Evolutionary conservation across 2,113 vertebrate species (phyloP), one percentile per base, ranked within the genome.

Genomic region (Turnix velox): DNA sequence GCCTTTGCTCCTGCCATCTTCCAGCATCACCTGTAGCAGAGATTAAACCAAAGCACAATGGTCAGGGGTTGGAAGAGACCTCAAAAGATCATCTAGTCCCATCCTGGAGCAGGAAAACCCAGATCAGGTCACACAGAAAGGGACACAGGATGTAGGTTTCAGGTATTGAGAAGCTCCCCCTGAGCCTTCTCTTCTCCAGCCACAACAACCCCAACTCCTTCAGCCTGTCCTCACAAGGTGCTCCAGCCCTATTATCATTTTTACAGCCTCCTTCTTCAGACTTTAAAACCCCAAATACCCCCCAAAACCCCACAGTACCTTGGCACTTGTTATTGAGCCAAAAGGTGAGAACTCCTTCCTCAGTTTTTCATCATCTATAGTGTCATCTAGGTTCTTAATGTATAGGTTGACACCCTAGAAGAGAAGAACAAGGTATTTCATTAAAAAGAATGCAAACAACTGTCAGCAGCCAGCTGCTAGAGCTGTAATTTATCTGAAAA

Each of bases 301-400:
- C 65, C 24, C 40, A 52, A 62, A 59, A 23, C 10, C 51, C 57
- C 16, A 45, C 77, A 95, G 91, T 97, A 99, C 99, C 99, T 99
- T 99, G 58, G 99, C 98, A 87, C 99, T 99, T 5, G 99, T 99
- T 90, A 99, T 99, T 71, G 99, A 99, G 28, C 99, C 99, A 66
- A 99, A 99, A 35, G 99, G 99, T 84, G 99, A 98, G 97, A 99
- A 99, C 93, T 99, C 99, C 95, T 99, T 99, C 66, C 99, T 98
- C 95, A 99, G 97, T 93, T 99, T 99, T 97, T 99, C 99, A 93
- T 99, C 99, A 59, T 99, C 99, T 51, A 99, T 99, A 68, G 99
- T 99, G 97, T 99, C 99, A 96, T 99, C 99, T 79, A 99, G 95
- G 96, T 99, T 99, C 97, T 99, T 99, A 95, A 99, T 99, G 96